A percentile compares a stretch with the other conserved stretches of the same genome.
Evolutionary conservation across 2,888 invertebrate species (phyloP).

Genomic region (Protonemura montana): DNA sequence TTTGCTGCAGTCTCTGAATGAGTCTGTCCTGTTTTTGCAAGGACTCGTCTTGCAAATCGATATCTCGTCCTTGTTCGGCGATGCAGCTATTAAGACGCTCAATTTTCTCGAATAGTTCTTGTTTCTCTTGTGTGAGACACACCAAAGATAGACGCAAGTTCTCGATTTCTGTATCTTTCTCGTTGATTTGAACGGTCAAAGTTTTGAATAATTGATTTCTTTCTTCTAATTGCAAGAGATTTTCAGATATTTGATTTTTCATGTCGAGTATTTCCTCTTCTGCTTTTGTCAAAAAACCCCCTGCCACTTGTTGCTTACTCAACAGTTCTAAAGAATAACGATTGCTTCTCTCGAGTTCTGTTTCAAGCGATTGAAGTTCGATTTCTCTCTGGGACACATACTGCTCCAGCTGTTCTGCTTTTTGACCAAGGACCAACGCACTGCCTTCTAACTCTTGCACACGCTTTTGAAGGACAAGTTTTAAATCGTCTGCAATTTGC

Average conservation of each 20-base stretch:
- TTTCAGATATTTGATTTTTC: not conserved
- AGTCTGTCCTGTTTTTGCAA: slow-evolving; percentile 33
- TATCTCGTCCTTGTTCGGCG: slow-evolving; percentile 16
- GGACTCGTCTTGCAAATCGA: slow-evolving; percentile 7
- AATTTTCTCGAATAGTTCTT: not conserved
- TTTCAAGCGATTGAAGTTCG: not conserved
- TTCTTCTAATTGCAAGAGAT: not conserved
- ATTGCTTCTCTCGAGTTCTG: not conserved
- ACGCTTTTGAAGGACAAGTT: not conserved
- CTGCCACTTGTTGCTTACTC: not conserved
- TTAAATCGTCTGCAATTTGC: not conserved
- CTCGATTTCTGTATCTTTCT: not conserved
- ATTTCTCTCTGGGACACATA: not conserved
- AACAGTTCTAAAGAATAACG: not conserved
- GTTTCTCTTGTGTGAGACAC: slow-evolving; percentile 20
- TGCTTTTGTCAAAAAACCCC: not conserved
- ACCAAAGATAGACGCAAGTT: not conserved
- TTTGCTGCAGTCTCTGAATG: slow-evolving; percentile 31
- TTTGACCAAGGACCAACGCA: not conserved
- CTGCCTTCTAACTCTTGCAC: not conserved
- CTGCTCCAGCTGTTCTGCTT: not conserved
- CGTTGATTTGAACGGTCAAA: not conserved
- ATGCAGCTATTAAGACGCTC: not conserved
- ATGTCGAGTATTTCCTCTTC: not conserved
- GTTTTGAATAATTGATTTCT: not conserved